Percentiles rank a stretch among this genome's conserved stretches.
Evolutionary conservation across 2,113 vertebrate species (phyloP).

Genomic region (Mormyrus lacerda): DNA sequence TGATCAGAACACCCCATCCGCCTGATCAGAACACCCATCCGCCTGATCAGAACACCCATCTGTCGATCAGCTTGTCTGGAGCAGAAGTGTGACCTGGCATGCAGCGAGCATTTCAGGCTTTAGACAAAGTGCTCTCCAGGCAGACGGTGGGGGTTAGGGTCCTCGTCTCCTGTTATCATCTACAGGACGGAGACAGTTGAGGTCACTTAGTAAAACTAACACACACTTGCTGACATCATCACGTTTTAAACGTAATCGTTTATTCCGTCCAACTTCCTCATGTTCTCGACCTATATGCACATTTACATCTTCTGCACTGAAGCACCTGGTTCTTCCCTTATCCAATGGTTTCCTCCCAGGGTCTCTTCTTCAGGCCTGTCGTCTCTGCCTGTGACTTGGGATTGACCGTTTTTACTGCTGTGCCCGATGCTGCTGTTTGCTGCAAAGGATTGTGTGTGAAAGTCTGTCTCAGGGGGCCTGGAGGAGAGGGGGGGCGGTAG

Average conservation of each 20-base stretch:
- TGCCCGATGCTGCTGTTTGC: constrained; percentile 38
- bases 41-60: neutral
- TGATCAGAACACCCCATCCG: too few relatives aligned
- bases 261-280: neutral
- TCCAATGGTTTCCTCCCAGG: constrained; percentile 72
- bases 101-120: neutral
- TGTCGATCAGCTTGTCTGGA: neutral
- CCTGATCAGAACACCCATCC: neutral
- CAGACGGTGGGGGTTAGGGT: neutral
- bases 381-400: constrained; percentile 26
- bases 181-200: neutral
- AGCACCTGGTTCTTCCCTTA: constrained; percentile 33
- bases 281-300: constrained; percentile 38
- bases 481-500: constrained; percentile 1
- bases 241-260: neutral
- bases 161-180: neutral
- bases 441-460: constrained; percentile 76
- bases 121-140: neutral
- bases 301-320: constrained; percentile 44
- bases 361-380: constrained; percentile 44
- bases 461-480: constrained; percentile 79
- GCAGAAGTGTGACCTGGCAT: neutral
- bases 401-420: constrained; percentile 34
- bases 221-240: neutral
- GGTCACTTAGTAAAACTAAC: too few relatives aligned